Evolutionary conservation across 2,113 vertebrate genomes (phyloP), one percentile per base, ranked within the genome.

Genomic region (Abramis brama): DNA sequence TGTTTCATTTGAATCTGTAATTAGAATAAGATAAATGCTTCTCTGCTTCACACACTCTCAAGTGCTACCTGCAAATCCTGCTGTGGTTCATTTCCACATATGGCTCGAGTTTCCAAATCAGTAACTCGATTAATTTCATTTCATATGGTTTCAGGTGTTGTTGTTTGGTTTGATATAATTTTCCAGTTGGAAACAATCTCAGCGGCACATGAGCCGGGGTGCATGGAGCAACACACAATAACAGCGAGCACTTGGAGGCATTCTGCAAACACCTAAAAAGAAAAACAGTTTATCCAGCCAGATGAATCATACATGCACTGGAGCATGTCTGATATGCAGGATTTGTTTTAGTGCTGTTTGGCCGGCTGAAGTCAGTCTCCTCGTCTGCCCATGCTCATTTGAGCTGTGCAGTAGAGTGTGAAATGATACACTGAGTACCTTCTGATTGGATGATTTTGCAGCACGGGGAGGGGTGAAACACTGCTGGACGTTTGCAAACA

Each of bases 391-490:
- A 91, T 92, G 87, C 88, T 90, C 80, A 91, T 93, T 92, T 92
- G 84, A 92, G 86, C 91, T 91, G 88, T 59, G 84, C 88, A 91
- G 84, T 62, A 84, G 88, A 86, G 71, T 80, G 64, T 91, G 82
- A 88, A 90, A 92, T 89, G 89, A 89, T 88, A 89, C 87, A 88
- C 83, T 87, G 75, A 84, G 85, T 64, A 60, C 36, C 83, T 82
- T 90, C 85, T 90, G 92, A 92, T 90, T 91, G 92, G 92, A 92
- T 87, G 86, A 91, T 90, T 89, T 87, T 50, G 86, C 89, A 85
- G 89, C 87, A 79, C 77, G 33, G 75, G 82, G 50, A 81, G 74
- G 57, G 73, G 39, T 50, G 75, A 57, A 70, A 57, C 47, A 78
- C 76, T 33, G 27, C 25, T 84, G 70, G 60, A 60, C 25, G 4